Evolutionary conservation across 1,140 invertebrate genomes (phyloP).

Genomic region (Bombus waltoni): DNA sequence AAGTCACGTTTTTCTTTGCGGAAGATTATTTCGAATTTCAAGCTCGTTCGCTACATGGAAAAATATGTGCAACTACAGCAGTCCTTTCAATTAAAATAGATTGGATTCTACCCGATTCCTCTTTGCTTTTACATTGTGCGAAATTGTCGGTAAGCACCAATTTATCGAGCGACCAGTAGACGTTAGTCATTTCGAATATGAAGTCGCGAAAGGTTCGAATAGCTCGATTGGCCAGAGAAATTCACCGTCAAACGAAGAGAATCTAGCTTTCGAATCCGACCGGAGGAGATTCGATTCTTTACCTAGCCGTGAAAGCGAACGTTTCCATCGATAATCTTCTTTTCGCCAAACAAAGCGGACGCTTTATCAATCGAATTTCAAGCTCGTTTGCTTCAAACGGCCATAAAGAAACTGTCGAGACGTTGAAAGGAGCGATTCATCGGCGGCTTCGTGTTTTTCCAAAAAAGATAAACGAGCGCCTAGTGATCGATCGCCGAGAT

Average conservation of each 20-base stretch:
- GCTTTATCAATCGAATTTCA: conserved; percentile 17
- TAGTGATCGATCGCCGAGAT: not conserved
- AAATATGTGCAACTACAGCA: not conserved
- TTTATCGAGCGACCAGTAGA: not conserved
- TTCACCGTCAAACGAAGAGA: conserved; percentile 27
- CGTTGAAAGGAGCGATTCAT: conserved; percentile 1
- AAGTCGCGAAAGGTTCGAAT: not conserved
- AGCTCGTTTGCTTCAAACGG: not conserved
- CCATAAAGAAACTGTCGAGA: conserved; percentile 8
- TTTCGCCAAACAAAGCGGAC: conserved; percentile 21
- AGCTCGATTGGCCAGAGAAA: conserved; percentile 23
- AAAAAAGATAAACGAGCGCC: not conserved
- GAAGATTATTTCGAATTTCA: not conserved
- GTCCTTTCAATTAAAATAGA: not conserved
- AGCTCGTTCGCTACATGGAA: not conserved
- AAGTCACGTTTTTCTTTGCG: not conserved
- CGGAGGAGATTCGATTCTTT: not conserved
- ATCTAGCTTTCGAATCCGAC: not conserved
- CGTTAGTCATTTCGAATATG: conserved; percentile 1
- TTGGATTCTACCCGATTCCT: not conserved
- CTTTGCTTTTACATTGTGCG: not conserved
- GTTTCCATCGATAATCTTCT: conserved; percentile 17
- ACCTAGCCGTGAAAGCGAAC: not conserved
- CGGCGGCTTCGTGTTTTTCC: not conserved
- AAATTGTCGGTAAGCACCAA: not conserved